These are phyloP conservation scores for Brachyhypopomus occidentalis DNA, from an alignment of 2,113 vertebrate genomes.

Conservation along the genomic window DNA sequence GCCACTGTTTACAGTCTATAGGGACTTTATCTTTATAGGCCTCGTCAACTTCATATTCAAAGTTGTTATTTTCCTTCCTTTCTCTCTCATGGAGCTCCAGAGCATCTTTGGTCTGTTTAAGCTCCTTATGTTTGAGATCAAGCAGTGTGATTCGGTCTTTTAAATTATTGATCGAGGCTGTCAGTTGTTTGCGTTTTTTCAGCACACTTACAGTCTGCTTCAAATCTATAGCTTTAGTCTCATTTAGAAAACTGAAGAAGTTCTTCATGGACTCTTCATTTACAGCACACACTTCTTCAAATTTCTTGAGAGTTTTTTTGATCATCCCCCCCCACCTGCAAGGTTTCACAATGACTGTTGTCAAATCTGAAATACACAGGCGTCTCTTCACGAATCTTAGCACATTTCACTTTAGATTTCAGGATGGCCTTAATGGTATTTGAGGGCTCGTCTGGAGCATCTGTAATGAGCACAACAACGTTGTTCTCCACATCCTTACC, in stretches of 20 bases:
- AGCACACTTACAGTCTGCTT: conserved; percentile 20
- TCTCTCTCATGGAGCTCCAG: background rate
- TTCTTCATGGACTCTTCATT: background rate
- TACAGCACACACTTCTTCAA: background rate
- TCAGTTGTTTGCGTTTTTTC: background rate
- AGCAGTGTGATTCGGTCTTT: background rate
- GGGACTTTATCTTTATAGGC: background rate
- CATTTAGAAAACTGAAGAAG: background rate
- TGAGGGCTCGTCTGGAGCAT: background rate
- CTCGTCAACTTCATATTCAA: background rate
- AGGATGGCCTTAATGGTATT: background rate
- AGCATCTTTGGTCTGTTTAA: background rate
- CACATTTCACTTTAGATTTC: background rate
- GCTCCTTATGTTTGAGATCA: background rate
- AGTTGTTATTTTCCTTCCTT: background rate
- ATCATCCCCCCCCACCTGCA: background rate
- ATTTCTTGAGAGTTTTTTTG: background rate
- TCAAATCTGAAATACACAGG: conserved; percentile 28
- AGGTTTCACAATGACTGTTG: conserved; percentile 28
- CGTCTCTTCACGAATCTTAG: background rate
- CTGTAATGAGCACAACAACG: conserved; percentile 19
- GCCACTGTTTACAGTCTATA: background rate
- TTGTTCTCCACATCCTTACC: conserved; percentile 25
- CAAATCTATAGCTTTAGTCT: background rate
- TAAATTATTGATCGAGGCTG: background rate